Base-by-base conservation (phyloP, 2,888 invertebrate genomes). In the Mythimna ferrago region DNA sequence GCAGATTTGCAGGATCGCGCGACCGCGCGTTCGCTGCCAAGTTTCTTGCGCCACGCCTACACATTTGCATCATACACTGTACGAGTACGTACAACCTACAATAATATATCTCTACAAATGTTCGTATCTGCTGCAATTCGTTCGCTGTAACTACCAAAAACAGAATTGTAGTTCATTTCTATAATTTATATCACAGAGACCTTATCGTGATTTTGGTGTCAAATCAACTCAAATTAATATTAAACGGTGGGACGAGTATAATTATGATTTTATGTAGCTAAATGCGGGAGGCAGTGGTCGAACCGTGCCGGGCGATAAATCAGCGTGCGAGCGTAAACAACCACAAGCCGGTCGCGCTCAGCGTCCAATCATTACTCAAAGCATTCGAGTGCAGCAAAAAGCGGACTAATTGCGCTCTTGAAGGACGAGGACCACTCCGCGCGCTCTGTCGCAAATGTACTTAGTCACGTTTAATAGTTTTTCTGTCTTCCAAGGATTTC, bases 401-500 rank as follows among this genome's bases (percentile, higher is more conserved):
- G 92, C 90, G 89, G 87, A 93, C 96, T 96, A 96, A 96, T 95
- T 95, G 95, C 94, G 90, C 91, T 92, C 94, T 94, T 93, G 93
- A 95, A 94, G 94, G 94, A 95, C 95, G 94, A 94, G 94, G 93
- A 92, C 92, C 93, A 93, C 93, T 94, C 91, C 86, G 86, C 84
- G 88, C 88, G 86, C 89, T 91, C 93, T 92, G 93, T 94, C 92
- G 91, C 92, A 92, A 93, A 93, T 90, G 90, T 94, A 95, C 95
- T 96, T 94, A 94, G 94, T 93, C 94, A 95, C 95, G 94, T 95
- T 93, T 92, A 92, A 92, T 92, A 93, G 93, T 94, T 94, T 94
- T 95, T 93, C 92, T 91, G 87, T 89, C 89, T 89, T 87, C 87
- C 82, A 85, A 90, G 84, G 89, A 89, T 90, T 89, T 90, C 66